These are phyloP conservation scores for Actenoides lindsayi DNA, from an alignment of 2,113 vertebrate species.

Conservation along the genomic window DNA sequence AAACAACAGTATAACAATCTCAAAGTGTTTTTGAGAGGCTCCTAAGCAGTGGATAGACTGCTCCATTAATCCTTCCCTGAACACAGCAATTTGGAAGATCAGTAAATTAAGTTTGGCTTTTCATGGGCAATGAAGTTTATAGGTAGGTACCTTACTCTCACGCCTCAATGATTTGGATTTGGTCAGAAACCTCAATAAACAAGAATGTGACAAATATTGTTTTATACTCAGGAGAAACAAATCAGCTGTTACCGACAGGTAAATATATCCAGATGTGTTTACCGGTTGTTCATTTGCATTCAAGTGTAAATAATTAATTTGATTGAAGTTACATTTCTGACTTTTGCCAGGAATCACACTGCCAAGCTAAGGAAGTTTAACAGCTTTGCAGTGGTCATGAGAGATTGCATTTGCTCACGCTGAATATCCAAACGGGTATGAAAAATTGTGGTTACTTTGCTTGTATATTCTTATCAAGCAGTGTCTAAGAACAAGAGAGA, in stretches of 20 bases:
- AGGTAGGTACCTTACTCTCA: not conserved
- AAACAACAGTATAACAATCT: not conserved
- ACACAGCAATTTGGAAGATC: not conserved
- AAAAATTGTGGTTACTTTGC: not conserved
- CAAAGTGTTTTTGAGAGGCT: not conserved
- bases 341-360: not conserved
- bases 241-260: not conserved
- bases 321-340: not conserved
- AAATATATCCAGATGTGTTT: conserved; percentile 7
- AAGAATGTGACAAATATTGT: not conserved
- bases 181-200: not conserved
- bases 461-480: not conserved
- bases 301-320: not conserved
- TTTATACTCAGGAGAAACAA: not conserved
- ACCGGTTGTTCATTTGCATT: not conserved
- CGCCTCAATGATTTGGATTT: not conserved
- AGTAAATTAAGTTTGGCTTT: not conserved
- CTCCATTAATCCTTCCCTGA: not conserved
- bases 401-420: not conserved
- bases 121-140: not conserved
- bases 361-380: not conserved
- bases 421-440: not conserved
- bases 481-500: not conserved
- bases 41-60: not conserved
- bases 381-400: not conserved